Evolutionary conservation across 2,113 vertebrate species (phyloP).

Genomic region (Circaetus cinerascens): DNA sequence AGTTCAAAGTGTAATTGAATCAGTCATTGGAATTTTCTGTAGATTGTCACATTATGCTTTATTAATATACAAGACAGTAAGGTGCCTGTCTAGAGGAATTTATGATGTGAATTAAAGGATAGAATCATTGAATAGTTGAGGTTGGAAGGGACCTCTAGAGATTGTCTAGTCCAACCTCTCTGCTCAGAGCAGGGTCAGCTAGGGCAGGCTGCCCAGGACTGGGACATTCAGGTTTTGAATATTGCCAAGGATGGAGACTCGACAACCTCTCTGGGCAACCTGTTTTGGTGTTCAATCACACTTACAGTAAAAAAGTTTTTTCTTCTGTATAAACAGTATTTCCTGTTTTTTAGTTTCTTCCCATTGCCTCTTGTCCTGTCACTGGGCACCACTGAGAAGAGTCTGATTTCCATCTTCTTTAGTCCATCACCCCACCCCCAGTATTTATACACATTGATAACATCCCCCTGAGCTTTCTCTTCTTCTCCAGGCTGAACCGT

Average conservation of each 20-base stretch:
- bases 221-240: background rate
- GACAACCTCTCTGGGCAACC: background rate
- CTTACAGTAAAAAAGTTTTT: background rate
- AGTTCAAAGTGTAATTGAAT: background rate
- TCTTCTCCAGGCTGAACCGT: background rate
- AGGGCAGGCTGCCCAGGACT: background rate
- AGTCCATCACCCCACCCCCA: accelerated
- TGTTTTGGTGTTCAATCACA: background rate
- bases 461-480: background rate
- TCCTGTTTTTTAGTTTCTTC: background rate
- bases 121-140: background rate
- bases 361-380: background rate
- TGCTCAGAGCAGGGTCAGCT: background rate
- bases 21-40: background rate
- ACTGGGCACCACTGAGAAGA: background rate
- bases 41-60: background rate
- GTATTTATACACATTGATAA: background rate
- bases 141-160: background rate
- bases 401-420: background rate
- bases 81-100: background rate
- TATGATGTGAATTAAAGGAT: background rate
- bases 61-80: background rate
- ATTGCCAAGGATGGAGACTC: background rate
- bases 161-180: background rate
- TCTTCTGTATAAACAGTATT: background rate